Base-by-base conservation (phyloP, 2,113 vertebrate genomes). In the Nycticebus coucang region DNA sequence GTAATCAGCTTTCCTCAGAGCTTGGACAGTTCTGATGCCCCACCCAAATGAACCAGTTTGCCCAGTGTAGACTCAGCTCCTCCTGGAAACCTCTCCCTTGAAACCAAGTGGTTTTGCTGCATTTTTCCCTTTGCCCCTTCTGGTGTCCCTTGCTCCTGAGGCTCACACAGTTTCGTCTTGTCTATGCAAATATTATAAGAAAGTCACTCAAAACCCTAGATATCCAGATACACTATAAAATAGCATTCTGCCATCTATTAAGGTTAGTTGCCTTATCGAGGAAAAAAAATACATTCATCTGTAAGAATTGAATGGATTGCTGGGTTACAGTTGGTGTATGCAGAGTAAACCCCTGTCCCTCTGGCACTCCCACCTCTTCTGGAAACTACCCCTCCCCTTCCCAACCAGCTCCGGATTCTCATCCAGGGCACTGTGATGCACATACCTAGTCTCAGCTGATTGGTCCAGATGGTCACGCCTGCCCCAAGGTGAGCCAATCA, bases 381-480 rank as follows among this genome's bases (percentile, higher is more conserved):
- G 33, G 55, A 93, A 78, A 55, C 33, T 14, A 35, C 28, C 13
- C 7, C 2, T 60, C 64, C 30, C 17, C 53, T 11, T 68, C 72
- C 74, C 18, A 89, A 57, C 12, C 22, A 8, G 8, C 81, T 24
- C 7, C 18, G 4, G 10, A 57, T 57, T 85, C 66, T 77, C 87
- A 85, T 5, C 7, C 0, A 11, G 10, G 5, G 50, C 53, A 22
- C 0, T 28, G 62, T 37, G 53, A 69, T 14, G 64, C 28, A 50
- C 81, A 57, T 0, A 0, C 21, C 13, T 17, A 60, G 24, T 28
- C 15, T 93, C 86, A 7, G 64, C 15, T 64, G 22, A 28, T 35
- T 17, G 69, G 82, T 59, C 30, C n/a, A 53, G 3, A 12, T 35
- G 17, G 55, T 33, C 33, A 41, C 9, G 33, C 7, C 24, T 53